Base-by-base conservation (phyloP, 1,140 invertebrate species). In the Heliconius himera region DNA sequence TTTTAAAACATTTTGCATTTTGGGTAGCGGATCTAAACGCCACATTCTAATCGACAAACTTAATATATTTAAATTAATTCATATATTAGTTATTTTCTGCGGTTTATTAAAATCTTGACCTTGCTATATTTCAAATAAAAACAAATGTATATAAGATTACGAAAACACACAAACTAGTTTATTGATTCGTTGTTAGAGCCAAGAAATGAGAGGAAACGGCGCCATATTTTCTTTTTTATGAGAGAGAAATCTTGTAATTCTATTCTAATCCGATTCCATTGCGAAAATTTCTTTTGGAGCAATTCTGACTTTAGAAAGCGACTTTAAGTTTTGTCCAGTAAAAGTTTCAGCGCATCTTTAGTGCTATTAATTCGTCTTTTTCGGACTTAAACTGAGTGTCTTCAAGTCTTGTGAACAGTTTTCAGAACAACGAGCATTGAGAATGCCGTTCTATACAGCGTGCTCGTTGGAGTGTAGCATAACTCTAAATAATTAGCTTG, bases 321-420 rank as follows among this genome's bases (percentile, higher is more conserved):
- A 81, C 76, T 86, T 84, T 78, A 74, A 79, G 73, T 80, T 81
- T 81, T 56, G 77, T 81, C 71, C 83, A 81, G 73, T 75, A 83
- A 66, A 66, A 88, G 83, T 87, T 87, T 82, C 73, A 86, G 76
- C 73, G 83, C 82, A 83, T 87, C 82, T 87, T 88, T 84, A 82
- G 84, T 83, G 85, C 87, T 86, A 85, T 88, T 87, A 88, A 87
- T 89, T 85, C 70, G 74, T 85, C 79, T 80, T 83, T 76, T 81
- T 83, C 81, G 78, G 77, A 81, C 71, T 81, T 70, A 80, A 81
- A 82, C 75, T 77, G 81, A 80, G 78, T 83, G 78, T 79, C 77
- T 82, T 77, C 60, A 84, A 83, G 79, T 78, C 46, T 78, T 77
- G 80, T 76, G 74, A 83, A 84, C 60, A 75, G 81, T 81, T 84